Conservation (phyloP, 1,140 invertebrate species). For the Drepana arcuata region DNA sequence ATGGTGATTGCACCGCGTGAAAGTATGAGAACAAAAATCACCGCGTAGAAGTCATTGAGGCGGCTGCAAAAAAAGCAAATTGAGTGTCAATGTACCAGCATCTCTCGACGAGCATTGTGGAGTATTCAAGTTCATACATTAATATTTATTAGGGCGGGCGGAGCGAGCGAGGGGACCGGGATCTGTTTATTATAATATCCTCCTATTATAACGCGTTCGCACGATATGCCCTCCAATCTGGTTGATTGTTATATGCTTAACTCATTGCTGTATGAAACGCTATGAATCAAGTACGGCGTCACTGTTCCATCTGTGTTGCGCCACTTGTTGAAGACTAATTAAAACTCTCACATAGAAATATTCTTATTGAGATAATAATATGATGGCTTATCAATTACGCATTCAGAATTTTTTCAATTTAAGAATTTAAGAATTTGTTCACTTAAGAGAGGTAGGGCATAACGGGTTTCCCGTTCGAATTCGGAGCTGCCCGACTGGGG, state of each 20-base stretch:
- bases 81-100: constrained; percentile 69
- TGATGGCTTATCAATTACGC: too few relatives aligned
- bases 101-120: constrained; percentile 37
- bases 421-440: too few relatives aligned
- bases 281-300: too few relatives aligned
- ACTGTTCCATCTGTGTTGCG: too few relatives aligned
- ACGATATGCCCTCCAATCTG: constrained; percentile 38
- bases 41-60: constrained; percentile 11
- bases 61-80: constrained; percentile 55
- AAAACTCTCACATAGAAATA: too few relatives aligned
- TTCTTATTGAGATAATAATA: too few relatives aligned
- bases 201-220: constrained; percentile 67
- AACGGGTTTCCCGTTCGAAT: too few relatives aligned
- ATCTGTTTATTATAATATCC: constrained; percentile 70
- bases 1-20: neutral
- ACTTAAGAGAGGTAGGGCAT: too few relatives aligned
- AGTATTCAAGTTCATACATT: constrained; percentile 62
- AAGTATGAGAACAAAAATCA: constrained; percentile 9
- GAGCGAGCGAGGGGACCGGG: constrained; percentile 37
- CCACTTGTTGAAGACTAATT: too few relatives aligned
- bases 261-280: too few relatives aligned
- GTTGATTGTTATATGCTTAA: constrained; percentile 33
- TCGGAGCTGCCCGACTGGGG: too few relatives aligned
- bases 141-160: constrained; percentile 64
- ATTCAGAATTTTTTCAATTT: too few relatives aligned